Evolutionary conservation across 1,140 invertebrate species (phyloP), one percentile per base, ranked within the genome.

Genomic region (Hycleus cichorii): DNA sequence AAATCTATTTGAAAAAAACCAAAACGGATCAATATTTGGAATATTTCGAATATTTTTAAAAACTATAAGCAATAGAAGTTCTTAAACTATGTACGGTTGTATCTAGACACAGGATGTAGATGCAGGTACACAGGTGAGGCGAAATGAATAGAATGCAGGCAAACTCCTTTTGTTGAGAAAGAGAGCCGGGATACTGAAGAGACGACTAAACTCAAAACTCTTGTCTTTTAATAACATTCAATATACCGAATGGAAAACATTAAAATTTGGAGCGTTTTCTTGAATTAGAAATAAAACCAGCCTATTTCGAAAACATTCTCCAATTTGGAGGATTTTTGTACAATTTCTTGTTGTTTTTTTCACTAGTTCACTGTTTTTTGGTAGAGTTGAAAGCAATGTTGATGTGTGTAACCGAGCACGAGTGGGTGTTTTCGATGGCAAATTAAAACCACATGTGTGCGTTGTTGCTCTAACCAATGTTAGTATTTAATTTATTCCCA

Each of bases 111-210:
- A 65, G 64, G 65, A 67, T 67, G 64, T 67, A 56, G 58, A 63
- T 66, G 58, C 62, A 68, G 64, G 66, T 64, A 68, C 54, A 66
- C 66, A 68, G 66, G 64, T 68, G 66, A 66, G 59, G 43, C 57
- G 45, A 47, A 51, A 57, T 68, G 66, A 68, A 68, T 68, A 64
- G 64, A 66, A 68, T 66, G 60, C 66, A 68, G 66, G 64, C 66
- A 64, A 66, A 55, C 59, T 53, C 58, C 64, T 64, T 68, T 66
- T 68, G 62, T 68, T 62, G 45, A 48, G 47, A 32, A 7, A 32
- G 32, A 4, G 32, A 50, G 52, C 45, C 52, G 27, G 45, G 38
- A 55, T 32, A 18, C 18, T 7, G 7, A 32, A 5, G 32, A 32
- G 32, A 32, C 32, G 44, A 55, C 44, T 11, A 47, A 55, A 55